phyloP scores from a whole-genome alignment of 2,888 invertebrate genomes.

The Drosophila aldrichi region DNA sequence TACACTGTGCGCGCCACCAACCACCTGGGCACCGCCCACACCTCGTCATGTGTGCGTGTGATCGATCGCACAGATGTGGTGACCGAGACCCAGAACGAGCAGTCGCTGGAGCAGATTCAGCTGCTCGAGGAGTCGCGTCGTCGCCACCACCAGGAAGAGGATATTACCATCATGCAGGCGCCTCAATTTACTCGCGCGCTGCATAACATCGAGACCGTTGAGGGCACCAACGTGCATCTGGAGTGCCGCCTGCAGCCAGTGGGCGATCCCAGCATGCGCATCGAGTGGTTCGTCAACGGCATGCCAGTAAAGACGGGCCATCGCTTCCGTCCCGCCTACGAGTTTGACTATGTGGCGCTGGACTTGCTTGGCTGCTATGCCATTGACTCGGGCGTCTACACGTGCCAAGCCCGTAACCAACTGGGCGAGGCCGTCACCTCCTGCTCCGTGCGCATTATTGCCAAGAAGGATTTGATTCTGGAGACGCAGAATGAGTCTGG shows the following conservation, averaged over 20 bases:
- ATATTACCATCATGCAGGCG: constrained; percentile 92
- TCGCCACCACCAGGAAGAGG: constrained; percentile 90
- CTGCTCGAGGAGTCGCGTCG: constrained; percentile 93
- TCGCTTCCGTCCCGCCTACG: constrained; percentile 97
- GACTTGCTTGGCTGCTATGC: constrained; percentile 98
- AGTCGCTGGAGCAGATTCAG: constrained; percentile 96
- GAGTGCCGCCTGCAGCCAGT: constrained; percentile 96
- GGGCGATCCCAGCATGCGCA: constrained; percentile 95
- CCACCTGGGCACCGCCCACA: constrained; percentile 96
- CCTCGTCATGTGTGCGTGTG: constrained; percentile 94
- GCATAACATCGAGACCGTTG: constrained; percentile 95
- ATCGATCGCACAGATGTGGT: constrained; percentile 93
- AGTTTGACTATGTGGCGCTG: constrained; percentile 98
- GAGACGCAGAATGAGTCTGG: constrained; percentile 97
- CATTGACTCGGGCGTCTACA: constrained; percentile 98
- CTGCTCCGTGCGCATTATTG: constrained; percentile 94
- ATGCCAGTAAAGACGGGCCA: constrained; percentile 96
- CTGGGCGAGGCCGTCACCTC: constrained; percentile 97
- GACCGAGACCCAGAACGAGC: constrained; percentile 96
- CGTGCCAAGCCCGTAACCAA: constrained; percentile 97
- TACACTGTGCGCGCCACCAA: constrained; percentile 98
- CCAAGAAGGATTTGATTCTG: constrained; percentile 93
- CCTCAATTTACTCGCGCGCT: constrained; percentile 95
- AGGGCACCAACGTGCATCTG: constrained; percentile 96
- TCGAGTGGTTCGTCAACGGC: constrained; percentile 99